phyloP scores from a whole-genome alignment of 2,888 invertebrate genomes.

The Metacarcinus magister region DNA sequence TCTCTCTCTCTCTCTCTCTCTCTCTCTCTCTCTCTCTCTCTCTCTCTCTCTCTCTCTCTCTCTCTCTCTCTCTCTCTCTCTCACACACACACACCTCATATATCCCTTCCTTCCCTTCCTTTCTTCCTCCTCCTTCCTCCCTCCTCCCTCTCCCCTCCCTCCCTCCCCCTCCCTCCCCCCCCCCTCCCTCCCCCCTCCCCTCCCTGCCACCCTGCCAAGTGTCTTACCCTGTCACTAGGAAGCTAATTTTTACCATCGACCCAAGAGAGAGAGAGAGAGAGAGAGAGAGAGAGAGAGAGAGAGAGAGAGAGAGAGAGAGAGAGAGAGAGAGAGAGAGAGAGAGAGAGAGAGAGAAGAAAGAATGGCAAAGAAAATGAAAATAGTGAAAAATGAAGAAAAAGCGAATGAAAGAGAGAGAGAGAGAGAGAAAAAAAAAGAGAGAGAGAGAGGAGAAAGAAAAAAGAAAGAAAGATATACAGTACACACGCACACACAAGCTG shows the following conservation, averaged over 20 bases:
- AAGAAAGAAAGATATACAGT: background rate
- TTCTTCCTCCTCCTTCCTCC: background rate
- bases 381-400: too few relatives aligned
- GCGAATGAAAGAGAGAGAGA: slow-evolving; percentile 26
- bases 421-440: background rate
- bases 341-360: background rate
- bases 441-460: background rate
- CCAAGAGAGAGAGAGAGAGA: background rate
- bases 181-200: background rate
- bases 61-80: too few relatives aligned
- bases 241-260: background rate
- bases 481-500: background rate
- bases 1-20: background rate
- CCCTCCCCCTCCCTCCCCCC: background rate
- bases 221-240: background rate
- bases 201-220: background rate
- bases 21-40: background rate
- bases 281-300: slow-evolving; percentile 8
- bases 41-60: background rate
- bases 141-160: background rate
- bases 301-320: background rate
- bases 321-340: background rate
- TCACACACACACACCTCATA: too few relatives aligned
- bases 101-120: background rate
- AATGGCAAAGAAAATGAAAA: background rate